These are phyloP conservation scores for Capitulum mitella DNA, from an alignment of 2,888 invertebrate genomes.

Conservation along the genomic window DNA sequence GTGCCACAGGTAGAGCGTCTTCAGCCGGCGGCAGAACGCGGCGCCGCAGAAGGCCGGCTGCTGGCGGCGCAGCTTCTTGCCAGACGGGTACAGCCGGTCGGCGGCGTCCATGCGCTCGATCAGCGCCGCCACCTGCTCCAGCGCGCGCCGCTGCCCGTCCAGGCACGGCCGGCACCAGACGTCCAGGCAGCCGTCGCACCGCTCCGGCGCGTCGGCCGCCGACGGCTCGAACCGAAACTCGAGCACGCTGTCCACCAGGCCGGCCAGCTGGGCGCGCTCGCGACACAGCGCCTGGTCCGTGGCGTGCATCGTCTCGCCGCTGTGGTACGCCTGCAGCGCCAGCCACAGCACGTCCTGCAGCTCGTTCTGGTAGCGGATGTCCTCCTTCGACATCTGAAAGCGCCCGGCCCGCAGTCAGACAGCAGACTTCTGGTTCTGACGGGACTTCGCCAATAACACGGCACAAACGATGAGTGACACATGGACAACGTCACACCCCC, in stretches of 20 bases:
- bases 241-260: background rate
- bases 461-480: too few species aligned
- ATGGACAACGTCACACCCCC: too few species aligned
- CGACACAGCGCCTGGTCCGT: background rate
- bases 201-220: background rate
- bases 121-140: constrained; percentile 40
- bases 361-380: background rate
- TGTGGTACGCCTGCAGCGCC: constrained; percentile 14
- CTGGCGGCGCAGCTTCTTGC: constrained; percentile 40
- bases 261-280: background rate
- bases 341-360: constrained; percentile 22
- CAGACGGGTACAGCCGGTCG: constrained; percentile 43
- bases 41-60: constrained; percentile 39
- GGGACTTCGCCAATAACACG: too few species aligned
- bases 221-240: background rate
- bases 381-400: constrained; percentile 4
- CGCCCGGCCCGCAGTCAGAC: too few species aligned
- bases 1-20: constrained; percentile 45
- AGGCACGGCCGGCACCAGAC: background rate
- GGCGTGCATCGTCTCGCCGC: background rate
- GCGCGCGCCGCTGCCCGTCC: constrained; percentile 35
- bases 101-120: constrained; percentile 42
- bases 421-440: too few species aligned
- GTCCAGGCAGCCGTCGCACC: background rate
- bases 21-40: constrained; percentile 40